phyloP scores from a whole-genome alignment of 1,140 invertebrate species.

The Halictus rubicundus region DNA sequence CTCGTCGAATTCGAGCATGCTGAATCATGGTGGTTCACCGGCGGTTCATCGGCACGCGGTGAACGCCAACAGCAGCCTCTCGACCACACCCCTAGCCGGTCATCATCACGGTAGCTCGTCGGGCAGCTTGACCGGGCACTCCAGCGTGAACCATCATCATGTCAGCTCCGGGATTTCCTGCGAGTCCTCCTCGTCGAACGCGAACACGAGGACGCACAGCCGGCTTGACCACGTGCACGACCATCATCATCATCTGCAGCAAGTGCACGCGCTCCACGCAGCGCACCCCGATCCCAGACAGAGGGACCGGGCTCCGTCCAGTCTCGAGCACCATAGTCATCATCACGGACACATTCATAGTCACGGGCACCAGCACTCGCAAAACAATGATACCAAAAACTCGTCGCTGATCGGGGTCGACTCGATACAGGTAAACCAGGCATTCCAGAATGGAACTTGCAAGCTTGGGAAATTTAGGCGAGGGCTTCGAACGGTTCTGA shows the following conservation, averaged over 20 bases:
- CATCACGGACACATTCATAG: conserved; percentile 64
- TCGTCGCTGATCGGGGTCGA: conserved; percentile 70
- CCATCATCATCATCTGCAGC: conserved; percentile 68
- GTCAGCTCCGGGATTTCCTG: conserved; percentile 73
- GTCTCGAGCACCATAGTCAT: conserved; percentile 67
- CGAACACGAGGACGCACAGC: conserved; percentile 70
- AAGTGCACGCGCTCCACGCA: conserved; percentile 60
- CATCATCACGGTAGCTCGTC: conserved; percentile 66
- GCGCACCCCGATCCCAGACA: conserved; percentile 60
- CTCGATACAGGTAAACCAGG: conserved; percentile 69
- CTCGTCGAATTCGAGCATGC: conserved; percentile 70
- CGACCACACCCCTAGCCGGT: conserved; percentile 63
- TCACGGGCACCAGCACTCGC: conserved; percentile 60
- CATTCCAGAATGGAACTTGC: too few species aligned
- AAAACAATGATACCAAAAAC: conserved; percentile 63
- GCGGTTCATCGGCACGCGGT: conserved; percentile 67
- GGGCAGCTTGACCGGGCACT: conserved; percentile 54
- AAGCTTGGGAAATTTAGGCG: too few species aligned
- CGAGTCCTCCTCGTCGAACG: conserved; percentile 73
- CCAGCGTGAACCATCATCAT: conserved; percentile 70
- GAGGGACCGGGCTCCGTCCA: conserved; percentile 67
- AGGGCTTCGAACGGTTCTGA: too few species aligned
- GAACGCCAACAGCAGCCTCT: conserved; percentile 66
- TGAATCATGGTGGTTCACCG: conserved; percentile 69
- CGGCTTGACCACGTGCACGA: conserved; percentile 72